Conservation (phyloP, 2,113 vertebrate genomes). For the Vulpes lagopus region DNA sequence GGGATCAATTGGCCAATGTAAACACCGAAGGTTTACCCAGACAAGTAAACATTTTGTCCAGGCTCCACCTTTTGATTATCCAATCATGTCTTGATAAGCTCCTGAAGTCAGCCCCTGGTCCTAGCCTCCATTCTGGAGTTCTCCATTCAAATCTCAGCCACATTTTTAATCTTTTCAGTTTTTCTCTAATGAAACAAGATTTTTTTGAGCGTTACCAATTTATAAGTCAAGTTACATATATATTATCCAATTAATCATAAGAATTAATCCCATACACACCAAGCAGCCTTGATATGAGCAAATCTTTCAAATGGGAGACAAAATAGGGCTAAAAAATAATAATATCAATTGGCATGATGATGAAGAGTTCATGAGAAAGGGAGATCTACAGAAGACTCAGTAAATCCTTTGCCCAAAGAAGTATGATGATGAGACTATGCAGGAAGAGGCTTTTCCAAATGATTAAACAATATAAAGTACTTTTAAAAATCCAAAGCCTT, state of each 20-base stretch:
- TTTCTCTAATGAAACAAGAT: not conserved
- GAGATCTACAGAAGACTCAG: not conserved
- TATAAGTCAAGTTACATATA: not conserved
- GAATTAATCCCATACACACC: not conserved
- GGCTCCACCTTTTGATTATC: conserved; percentile 43
- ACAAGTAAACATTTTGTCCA: conserved; percentile 50
- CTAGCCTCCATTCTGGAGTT: not conserved
- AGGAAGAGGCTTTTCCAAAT: not conserved
- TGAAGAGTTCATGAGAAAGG: not conserved
- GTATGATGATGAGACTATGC: not conserved
- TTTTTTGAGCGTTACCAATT: not conserved
- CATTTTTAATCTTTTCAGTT: not conserved
- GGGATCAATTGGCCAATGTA: not conserved
- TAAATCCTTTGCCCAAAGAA: not conserved
- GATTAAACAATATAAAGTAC: not conserved
- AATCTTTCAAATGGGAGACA: conserved; percentile 40
- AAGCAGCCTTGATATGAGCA: not conserved
- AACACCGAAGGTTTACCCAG: conserved; percentile 57
- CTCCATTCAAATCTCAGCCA: not conserved
- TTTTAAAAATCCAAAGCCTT: conserved; percentile 36
- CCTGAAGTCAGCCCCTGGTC: not conserved
- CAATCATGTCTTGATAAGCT: conserved; percentile 48
- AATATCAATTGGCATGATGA: not conserved
- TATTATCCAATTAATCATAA: not conserved
- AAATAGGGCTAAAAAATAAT: not conserved